A percentile compares a stretch with the other conserved stretches of the same genome.
Evolutionary conservation across 2,797 vertebrate species (phyloP).

Genomic region (Xyrichtys novacula): DNA sequence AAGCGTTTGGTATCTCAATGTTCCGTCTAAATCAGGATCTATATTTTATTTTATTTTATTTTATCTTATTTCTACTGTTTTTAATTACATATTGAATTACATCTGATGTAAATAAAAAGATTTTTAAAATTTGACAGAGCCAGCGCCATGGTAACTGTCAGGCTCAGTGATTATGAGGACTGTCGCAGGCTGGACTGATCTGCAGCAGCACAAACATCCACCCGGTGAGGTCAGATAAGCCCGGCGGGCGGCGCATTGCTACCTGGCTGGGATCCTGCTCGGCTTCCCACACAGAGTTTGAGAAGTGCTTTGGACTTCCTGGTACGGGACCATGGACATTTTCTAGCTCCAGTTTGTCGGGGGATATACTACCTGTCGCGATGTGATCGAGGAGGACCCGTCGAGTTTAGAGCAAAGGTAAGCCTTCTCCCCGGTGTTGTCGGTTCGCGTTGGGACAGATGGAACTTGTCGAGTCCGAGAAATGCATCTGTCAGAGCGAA

Average conservation of each 20-base stretch:
- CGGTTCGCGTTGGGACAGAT: neutral
- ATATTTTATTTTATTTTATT: too few species aligned
- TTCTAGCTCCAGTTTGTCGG: constrained; percentile 43
- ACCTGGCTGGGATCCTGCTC: constrained; percentile 80
- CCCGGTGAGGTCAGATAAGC: constrained; percentile 60
- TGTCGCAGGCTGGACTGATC: constrained; percentile 50
- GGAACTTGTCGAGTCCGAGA: constrained; percentile 60
- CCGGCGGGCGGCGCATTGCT: constrained; percentile 81
- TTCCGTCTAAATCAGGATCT: too few species aligned
- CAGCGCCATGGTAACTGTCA: neutral
- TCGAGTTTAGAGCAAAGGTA: constrained; percentile 76
- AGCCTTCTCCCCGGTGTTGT: constrained; percentile 26
- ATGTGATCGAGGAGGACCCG: constrained; percentile 62
- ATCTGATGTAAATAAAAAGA: too few species aligned
- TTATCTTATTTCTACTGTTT: too few species aligned
- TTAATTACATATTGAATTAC: too few species aligned
- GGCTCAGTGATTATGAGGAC: neutral
- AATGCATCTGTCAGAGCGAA: constrained; percentile 58
- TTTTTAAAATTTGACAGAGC: too few species aligned
- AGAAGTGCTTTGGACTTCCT: constrained; percentile 83
- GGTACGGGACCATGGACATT: constrained; percentile 77
- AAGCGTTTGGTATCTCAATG: too few species aligned
- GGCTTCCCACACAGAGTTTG: too few species aligned
- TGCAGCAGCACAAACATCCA: constrained; percentile 28
- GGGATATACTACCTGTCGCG: constrained; percentile 48